These are phyloP conservation scores for Oncopeltus fasciatus DNA, from an alignment of 1,140 invertebrate genomes.

Conservation along the genomic window DNA sequence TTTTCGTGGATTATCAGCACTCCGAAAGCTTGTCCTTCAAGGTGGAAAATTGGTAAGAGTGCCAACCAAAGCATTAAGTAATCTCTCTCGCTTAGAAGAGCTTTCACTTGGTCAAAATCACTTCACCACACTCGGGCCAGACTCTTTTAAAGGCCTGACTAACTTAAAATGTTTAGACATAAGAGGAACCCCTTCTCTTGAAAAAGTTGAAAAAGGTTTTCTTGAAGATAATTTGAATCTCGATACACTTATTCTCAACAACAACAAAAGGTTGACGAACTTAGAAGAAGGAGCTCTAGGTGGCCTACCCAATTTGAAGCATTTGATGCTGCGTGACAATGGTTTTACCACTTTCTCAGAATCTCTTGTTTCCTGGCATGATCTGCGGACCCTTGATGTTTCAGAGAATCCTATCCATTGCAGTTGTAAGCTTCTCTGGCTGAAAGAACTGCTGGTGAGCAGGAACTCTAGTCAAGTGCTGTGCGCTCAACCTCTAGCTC, in stretches of 20 bases:
- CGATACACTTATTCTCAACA: constrained; percentile 56
- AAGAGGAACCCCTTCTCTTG: constrained; percentile 53
- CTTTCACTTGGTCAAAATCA: constrained; percentile 69
- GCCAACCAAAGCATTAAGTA: constrained; percentile 55
- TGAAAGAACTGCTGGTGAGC: constrained; percentile 50
- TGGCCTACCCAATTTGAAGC: constrained; percentile 58
- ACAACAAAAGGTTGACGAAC: constrained; percentile 52
- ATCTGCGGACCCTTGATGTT: constrained; percentile 57
- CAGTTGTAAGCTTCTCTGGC: constrained; percentile 63
- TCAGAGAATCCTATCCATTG: constrained; percentile 73
- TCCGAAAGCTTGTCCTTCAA: constrained; percentile 58
- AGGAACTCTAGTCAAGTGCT: constrained; percentile 58
- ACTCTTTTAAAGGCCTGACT: constrained; percentile 58
- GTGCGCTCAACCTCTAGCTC: constrained; percentile 52
- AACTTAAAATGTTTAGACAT: constrained; percentile 62
- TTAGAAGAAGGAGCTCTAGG: constrained; percentile 60
- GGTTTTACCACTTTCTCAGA: constrained; percentile 56
- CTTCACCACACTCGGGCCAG: constrained; percentile 46
- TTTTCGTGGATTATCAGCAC: constrained; percentile 54
- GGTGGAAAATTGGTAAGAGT: constrained; percentile 60
- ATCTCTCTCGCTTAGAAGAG: constrained; percentile 59
- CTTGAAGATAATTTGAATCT: constrained; percentile 67
- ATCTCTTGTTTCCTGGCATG: constrained; percentile 59
- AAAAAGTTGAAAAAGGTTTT: constrained; percentile 53
- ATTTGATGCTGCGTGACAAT: constrained; percentile 63